phyloP scores from a whole-genome alignment of 2,797 vertebrate genomes.

The Chloroceryle amazona region DNA sequence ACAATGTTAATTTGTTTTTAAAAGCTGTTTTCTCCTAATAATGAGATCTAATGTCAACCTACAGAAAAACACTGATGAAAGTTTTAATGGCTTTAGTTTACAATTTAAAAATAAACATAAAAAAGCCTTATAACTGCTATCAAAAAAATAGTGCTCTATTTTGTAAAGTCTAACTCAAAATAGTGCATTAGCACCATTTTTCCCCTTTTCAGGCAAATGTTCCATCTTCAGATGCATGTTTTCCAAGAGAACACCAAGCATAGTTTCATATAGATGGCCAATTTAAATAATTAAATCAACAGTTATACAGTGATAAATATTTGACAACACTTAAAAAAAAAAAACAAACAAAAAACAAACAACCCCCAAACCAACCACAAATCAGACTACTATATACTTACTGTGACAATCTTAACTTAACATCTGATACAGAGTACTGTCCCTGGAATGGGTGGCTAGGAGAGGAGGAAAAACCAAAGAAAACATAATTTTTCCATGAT shows the following conservation, averaged over 20 bases:
- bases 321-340: neutral
- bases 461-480: neutral
- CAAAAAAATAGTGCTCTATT: neutral
- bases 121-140: neutral
- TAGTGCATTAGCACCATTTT: neutral
- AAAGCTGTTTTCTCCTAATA: neutral
- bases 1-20: neutral
- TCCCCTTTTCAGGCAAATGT: neutral
- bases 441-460: conserved; percentile 96
- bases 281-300: neutral
- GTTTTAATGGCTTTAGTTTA: neutral
- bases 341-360: neutral
- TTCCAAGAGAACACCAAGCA: neutral
- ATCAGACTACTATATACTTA: conserved; percentile 82
- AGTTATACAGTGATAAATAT: neutral
- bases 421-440: conserved; percentile 94
- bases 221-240: neutral
- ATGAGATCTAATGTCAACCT: neutral
- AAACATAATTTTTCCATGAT: neutral
- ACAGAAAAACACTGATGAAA: neutral
- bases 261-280: neutral
- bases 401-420: conserved; percentile 96
- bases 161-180: neutral
- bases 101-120: neutral
- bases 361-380: neutral